Conservation (phyloP, 2,888 invertebrate genomes). For the Volucella inanis region DNA sequence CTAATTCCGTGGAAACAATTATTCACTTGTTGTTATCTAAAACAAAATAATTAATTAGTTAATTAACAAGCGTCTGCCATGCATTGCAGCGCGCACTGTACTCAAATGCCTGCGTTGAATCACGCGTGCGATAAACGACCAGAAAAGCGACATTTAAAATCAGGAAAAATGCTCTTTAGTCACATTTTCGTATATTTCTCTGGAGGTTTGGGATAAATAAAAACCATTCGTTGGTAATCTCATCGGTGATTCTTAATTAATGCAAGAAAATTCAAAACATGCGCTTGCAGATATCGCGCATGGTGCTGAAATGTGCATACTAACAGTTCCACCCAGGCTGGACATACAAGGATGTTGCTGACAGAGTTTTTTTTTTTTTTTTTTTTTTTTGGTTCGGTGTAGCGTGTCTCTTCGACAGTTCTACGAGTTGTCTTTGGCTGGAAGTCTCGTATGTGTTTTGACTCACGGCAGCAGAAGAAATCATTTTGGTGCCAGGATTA, state of each 20-base stretch:
- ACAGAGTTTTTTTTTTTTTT: conserved; percentile 2
- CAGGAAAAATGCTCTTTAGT: conserved; percentile 24
- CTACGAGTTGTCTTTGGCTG: conserved; percentile 11
- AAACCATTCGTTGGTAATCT: conserved; percentile 43
- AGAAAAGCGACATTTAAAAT: conserved; percentile 42
- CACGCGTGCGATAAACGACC: conserved; percentile 75
- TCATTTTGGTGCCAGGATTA: conserved; percentile 58
- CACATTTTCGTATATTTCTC: conserved; percentile 23
- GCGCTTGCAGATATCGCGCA: conserved; percentile 79
- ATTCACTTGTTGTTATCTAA: conserved; percentile 80
- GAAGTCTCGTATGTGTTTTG: conserved; percentile 54
- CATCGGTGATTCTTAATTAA: conserved; percentile 70
- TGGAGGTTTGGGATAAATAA: conserved; percentile 13
- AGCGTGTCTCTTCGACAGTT: conserved; percentile 7
- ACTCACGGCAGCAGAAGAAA: conserved; percentile 54
- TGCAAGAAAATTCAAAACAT: conserved; percentile 75
- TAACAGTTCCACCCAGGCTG: conserved; percentile 38
- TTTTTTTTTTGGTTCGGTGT: not conserved
- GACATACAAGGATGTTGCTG: conserved; percentile 46
- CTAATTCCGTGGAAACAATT: conserved; percentile 76
- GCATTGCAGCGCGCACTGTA: conserved; percentile 64
- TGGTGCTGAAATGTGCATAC: conserved; percentile 59
- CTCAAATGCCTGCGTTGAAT: conserved; percentile 31
- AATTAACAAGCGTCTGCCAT: conserved; percentile 82
- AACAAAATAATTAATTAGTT: conserved; percentile 82